phyloP scores from a whole-genome alignment of 2,113 vertebrate species.

The Polyodon spathula region DNA sequence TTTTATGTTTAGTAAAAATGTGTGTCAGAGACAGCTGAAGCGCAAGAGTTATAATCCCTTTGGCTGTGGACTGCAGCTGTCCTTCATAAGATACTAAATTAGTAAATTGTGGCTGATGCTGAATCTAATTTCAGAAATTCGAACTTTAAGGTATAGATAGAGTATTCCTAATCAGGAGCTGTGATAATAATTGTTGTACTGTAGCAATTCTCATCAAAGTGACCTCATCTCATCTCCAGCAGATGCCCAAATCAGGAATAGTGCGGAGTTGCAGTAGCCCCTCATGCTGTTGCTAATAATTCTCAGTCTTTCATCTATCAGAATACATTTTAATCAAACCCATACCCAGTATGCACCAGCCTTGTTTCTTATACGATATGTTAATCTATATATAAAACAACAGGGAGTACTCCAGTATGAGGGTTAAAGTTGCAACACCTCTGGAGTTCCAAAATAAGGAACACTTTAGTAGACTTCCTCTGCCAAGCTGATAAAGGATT shows the following conservation, averaged over 20 bases:
- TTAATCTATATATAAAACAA: too few species aligned
- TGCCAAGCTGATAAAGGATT: too few species aligned
- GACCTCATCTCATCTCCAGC: neutral
- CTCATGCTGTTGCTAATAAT: too few species aligned
- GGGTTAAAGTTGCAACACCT: too few species aligned
- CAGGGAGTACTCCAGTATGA: too few species aligned
- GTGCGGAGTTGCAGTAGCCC: too few species aligned
- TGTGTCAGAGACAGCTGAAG: neutral
- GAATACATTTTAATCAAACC: too few species aligned
- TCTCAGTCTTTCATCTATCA: too few species aligned
- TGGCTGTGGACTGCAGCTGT: neutral
- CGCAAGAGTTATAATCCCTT: neutral
- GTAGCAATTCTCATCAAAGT: neutral
- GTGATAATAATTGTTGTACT: neutral
- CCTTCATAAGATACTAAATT: slow-evolving; percentile 3
- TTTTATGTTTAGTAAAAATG: neutral
- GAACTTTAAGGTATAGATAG: slow-evolving; percentile 2
- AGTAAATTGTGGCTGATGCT: neutral
- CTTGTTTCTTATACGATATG: too few species aligned
- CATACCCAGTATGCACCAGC: too few species aligned
- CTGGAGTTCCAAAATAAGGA: too few species aligned
- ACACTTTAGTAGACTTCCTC: too few species aligned
- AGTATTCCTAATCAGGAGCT: neutral
- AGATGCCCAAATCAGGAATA: neutral
- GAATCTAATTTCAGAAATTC: slow-evolving; percentile 1